Conservation (phyloP, 2,888 invertebrate genomes). For the Thecophora atra region DNA sequence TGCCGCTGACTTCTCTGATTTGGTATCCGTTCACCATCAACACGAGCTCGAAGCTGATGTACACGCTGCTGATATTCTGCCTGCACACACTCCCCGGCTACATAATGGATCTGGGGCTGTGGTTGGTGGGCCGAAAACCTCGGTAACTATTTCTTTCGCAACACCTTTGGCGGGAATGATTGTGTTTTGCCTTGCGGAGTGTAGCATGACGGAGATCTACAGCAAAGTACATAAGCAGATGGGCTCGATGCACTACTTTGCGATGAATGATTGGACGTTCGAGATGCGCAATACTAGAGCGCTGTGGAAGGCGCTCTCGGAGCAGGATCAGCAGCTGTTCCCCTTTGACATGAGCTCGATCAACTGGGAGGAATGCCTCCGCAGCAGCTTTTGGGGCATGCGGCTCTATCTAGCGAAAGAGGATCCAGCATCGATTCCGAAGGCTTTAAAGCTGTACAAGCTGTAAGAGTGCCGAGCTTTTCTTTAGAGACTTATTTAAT, state of each 20-base stretch:
- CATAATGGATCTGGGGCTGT: constrained; percentile 68
- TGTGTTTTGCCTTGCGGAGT: not conserved
- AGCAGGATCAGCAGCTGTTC: constrained; percentile 69
- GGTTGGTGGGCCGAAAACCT: constrained; percentile 50
- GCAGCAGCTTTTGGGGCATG: constrained; percentile 75
- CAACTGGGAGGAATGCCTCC: constrained; percentile 71
- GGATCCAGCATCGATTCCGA: constrained; percentile 73
- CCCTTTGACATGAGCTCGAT: constrained; percentile 77
- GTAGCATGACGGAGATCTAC: constrained; percentile 80
- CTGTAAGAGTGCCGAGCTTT: constrained; percentile 66
- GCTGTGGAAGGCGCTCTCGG: constrained; percentile 65
- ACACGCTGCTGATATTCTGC: constrained; percentile 67
- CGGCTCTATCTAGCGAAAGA: constrained; percentile 83
- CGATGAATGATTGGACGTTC: constrained; percentile 77
- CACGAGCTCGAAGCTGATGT: constrained; percentile 64
- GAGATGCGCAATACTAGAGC: constrained; percentile 70
- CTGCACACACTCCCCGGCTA: constrained; percentile 75
- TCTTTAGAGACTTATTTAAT: not conserved
- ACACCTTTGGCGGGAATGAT: not conserved
- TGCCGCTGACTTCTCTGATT: constrained; percentile 73
- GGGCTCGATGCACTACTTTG: constrained; percentile 78
- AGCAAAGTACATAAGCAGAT: constrained; percentile 82
- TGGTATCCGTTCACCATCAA: constrained; percentile 73
- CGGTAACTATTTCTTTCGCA: constrained; percentile 56
- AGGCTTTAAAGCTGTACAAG: constrained; percentile 70